Base-by-base conservation (phyloP, 1,140 invertebrate species). In the Drosophila sproati region DNA sequence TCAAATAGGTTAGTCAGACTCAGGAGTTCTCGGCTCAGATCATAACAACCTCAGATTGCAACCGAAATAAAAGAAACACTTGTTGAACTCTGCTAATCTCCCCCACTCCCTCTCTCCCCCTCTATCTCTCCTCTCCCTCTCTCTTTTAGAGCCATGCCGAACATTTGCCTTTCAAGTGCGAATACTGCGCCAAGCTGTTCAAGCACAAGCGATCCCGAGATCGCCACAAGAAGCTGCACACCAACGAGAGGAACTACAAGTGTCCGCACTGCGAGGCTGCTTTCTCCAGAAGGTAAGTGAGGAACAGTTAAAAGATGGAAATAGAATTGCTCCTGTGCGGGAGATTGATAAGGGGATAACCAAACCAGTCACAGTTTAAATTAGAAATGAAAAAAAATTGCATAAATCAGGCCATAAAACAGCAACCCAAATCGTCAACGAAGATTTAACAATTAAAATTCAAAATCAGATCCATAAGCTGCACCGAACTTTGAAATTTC, bases 191-290 rank as follows among this genome's bases (percentile, higher is more conserved):
- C 67, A 95, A 98, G 77, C 93, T 98, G 73, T 99, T 99, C 94
- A 98, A 98, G 93, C 98, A 99, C 94, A 98, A 99, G 93, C 94
- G 98, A 10, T 98, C 97, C 69, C 94, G 98, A 56, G 98, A 99
- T 93, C 95, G 98, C 20, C 98, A 99, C 93, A 96, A 98, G 77
- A 99, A 99, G 93, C 94, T 99, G 56, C 98, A 99, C 93, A 98
- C 98, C 2, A 98, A 98, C 3, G 98, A 98, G 93, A 95, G 97
- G 92, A 98, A 98, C 93, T 98, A 98, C 93, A 96, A 97, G 89
- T 99, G 98, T 93, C 94, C 95, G 2, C 96, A 98, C 90, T 99
- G 98, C 92, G 96, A 98, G 87, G 96, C 97, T 10, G 97, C 97
- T 55, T 99, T 98, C 93, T 97, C 97, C 29, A 96, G 98, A 93